Evolutionary conservation across 2,797 vertebrate genomes (phyloP).

Genomic region (Leptodactylus fallax): DNA sequence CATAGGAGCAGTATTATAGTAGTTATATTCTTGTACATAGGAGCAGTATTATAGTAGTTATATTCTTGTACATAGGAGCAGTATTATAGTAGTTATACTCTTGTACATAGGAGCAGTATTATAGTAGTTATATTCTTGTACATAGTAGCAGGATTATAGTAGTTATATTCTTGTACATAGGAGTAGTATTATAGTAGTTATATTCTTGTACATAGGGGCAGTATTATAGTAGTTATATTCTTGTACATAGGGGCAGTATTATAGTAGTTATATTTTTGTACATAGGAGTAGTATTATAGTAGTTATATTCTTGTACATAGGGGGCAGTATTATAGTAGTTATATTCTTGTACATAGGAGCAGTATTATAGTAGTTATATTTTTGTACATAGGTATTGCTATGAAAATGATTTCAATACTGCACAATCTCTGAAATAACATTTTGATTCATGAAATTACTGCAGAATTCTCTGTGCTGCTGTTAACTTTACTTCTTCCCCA

Average conservation of each 20-base stretch:
- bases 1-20: not conserved
- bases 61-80: not conserved
- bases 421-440: no score
- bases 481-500: no score
- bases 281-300: not conserved
- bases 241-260: no score
- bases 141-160: slow-evolving; percentile 9
- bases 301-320: not conserved
- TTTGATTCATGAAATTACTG: no score
- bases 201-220: slow-evolving; percentile 7
- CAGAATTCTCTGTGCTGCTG: no score
- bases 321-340: slow-evolving; percentile 1
- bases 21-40: slow-evolving; percentile 25
- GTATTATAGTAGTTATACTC: slow-evolving; percentile 24
- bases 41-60: slow-evolving; percentile 4
- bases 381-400: not conserved
- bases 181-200: slow-evolving; percentile 10
- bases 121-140: slow-evolving; percentile 21
- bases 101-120: slow-evolving; percentile 9
- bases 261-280: not conserved
- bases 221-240: slow-evolving; percentile 19
- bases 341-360: not conserved
- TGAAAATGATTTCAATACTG: no score
- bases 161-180: slow-evolving; percentile 19
- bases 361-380: slow-evolving; percentile 3